Evolutionary conservation across 2,113 vertebrate genomes (phyloP).

Genomic region (Semnornis frantzii): DNA sequence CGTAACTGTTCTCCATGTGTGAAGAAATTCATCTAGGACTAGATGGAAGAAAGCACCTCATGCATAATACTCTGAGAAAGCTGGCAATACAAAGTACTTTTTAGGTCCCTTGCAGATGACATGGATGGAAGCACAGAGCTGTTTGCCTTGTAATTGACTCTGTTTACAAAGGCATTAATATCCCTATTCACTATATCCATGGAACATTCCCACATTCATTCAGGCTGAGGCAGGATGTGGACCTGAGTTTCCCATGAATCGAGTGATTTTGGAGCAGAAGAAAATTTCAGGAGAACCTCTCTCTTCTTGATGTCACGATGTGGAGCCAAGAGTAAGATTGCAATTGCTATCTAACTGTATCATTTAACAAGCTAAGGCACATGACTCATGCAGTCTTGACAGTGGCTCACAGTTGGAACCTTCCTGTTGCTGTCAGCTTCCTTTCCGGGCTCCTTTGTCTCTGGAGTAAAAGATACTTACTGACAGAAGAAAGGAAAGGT

Average conservation of each 20-base stretch:
- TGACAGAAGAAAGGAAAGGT: not conserved
- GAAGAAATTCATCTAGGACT: not conserved
- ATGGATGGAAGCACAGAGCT: not conserved
- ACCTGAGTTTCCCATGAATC: not conserved
- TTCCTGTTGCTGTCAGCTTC: accelerated
- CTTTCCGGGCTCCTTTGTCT: not conserved
- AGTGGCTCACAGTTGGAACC: not conserved
- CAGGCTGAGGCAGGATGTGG: not conserved
- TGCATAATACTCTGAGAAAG: not conserved
- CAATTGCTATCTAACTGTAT: not conserved
- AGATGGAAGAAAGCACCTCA: not conserved
- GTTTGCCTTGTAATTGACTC: not conserved
- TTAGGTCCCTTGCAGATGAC: not conserved
- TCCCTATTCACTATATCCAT: not conserved
- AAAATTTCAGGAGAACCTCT: not conserved
- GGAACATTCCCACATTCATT: not conserved
- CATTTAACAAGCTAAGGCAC: not conserved
- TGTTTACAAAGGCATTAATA: not conserved
- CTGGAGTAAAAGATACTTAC: not conserved
- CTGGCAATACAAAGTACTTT: not conserved
- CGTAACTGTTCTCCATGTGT: not conserved
- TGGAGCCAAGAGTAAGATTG: not conserved
- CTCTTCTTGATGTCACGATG: not conserved
- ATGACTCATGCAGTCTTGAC: not conserved
- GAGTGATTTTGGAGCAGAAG: not conserved